These are phyloP conservation scores for Lota lota DNA, from an alignment of 2,113 vertebrate genomes.

Conservation along the genomic window DNA sequence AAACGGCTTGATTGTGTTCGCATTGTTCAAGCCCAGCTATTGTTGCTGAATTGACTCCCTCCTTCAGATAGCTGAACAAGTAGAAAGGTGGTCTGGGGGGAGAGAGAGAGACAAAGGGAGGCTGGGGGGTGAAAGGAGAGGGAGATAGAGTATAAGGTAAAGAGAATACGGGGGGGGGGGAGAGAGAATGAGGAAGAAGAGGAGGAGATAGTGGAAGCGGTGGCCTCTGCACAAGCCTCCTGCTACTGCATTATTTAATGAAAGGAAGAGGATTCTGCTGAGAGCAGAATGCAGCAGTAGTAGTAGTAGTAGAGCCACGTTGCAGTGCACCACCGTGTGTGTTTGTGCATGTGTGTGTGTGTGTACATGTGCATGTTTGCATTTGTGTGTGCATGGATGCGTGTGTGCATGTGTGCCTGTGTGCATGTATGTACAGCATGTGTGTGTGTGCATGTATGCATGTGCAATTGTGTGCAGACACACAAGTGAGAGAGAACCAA, in stretches of 20 bases:
- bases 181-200: not conserved
- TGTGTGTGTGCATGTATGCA: no score
- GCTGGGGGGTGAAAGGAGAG: no score
- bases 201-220: constrained; percentile 15
- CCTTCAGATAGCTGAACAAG: constrained; percentile 38
- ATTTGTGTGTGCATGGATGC: not conserved
- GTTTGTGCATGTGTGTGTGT: not conserved
- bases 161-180: not conserved
- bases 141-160: not conserved
- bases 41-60: constrained; percentile 53
- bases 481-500: not conserved
- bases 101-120: constrained; percentile 17
- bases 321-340: constrained; percentile 30
- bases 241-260: constrained; percentile 68
- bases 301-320: constrained; percentile 31
- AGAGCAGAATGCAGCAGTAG: constrained; percentile 59
- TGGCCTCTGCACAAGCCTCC: not conserved
- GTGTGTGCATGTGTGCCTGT: not conserved
- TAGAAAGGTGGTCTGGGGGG: constrained; percentile 41
- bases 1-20: constrained; percentile 40
- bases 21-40: constrained; percentile 26
- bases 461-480: constrained; percentile 3
- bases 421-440: no score
- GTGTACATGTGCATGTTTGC: not conserved
- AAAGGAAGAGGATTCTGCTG: constrained; percentile 49